Evolutionary conservation across 2,113 vertebrate genomes (phyloP).

Genomic region (Columba livia): DNA sequence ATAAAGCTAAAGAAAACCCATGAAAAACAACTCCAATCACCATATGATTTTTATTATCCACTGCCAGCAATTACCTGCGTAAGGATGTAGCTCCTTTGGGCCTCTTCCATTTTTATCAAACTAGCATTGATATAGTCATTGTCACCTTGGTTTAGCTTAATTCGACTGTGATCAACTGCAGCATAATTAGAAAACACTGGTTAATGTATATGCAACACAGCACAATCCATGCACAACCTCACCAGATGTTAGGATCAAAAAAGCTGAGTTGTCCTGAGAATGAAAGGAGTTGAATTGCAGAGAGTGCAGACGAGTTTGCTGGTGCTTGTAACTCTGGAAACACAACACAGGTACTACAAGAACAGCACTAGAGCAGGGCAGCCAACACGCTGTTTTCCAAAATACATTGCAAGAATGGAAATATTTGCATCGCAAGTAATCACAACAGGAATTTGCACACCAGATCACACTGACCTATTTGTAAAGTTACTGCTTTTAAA

Average conservation of each 20-base stretch:
- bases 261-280: background rate
- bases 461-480: background rate
- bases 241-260: background rate
- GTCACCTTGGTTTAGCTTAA: constrained; percentile 88
- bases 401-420: background rate
- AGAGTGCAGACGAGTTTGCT: background rate
- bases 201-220: background rate
- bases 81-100: constrained; percentile 95
- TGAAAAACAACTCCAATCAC: background rate
- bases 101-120: constrained; percentile 93
- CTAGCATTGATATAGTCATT: constrained; percentile 99
- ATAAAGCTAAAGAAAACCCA: background rate
- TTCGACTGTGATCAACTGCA: constrained; percentile 98
- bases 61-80: constrained; percentile 86
- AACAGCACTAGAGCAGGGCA: background rate
- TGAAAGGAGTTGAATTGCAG: background rate
- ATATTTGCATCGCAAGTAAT: background rate
- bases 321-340: background rate
- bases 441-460: background rate
- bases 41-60: background rate
- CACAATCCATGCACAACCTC: background rate
- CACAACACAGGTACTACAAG: background rate
- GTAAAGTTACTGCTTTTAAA: background rate
- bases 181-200: constrained; percentile 44
- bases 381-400: rapidly evolving